Evolutionary conservation across 2,888 invertebrate genomes (phyloP).

Genomic region (Eretmocerus hayati): DNA sequence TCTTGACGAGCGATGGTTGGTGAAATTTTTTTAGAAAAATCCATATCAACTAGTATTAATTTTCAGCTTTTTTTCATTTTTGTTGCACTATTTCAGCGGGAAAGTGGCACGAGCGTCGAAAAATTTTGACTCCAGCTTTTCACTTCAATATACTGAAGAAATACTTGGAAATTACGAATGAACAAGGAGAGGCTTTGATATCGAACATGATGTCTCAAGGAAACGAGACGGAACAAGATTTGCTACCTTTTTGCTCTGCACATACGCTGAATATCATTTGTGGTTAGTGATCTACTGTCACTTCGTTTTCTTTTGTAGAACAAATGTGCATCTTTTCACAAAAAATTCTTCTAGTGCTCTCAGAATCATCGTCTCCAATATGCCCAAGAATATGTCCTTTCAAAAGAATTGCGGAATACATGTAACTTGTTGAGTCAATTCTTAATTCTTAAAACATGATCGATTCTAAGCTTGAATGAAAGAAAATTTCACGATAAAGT

Average conservation of each 20-base stretch:
- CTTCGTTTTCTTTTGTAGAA: too few relatives aligned
- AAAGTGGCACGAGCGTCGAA: conserved; percentile 19
- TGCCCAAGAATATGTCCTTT: too few relatives aligned
- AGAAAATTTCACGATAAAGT: not conserved
- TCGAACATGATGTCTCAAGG: not conserved
- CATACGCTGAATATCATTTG: conserved; percentile 18
- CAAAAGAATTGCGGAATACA: too few relatives aligned
- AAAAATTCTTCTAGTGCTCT: too few relatives aligned
- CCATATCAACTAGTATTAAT: not conserved
- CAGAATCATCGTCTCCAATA: too few relatives aligned
- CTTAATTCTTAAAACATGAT: too few relatives aligned
- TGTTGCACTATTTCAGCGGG: conserved; percentile 7
- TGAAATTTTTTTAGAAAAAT: not conserved
- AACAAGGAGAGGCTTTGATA: not conserved
- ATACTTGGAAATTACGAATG: conserved; percentile 13
- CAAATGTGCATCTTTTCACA: too few relatives aligned
- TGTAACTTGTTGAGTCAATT: too few relatives aligned
- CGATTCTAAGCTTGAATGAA: not conserved
- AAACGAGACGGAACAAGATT: conserved; percentile 2
- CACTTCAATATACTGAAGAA: conserved; percentile 20
- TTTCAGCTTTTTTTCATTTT: not conserved
- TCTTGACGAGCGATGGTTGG: conserved; percentile 14
- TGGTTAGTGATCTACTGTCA: too few relatives aligned
- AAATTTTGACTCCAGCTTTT: conserved; percentile 19
- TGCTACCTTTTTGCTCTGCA: conserved; percentile 9